Percentiles rank a stretch among this genome's conserved stretches.
phyloP scores from a whole-genome alignment of 2,888 invertebrate genomes.

The Perizoma affinitatum region DNA sequence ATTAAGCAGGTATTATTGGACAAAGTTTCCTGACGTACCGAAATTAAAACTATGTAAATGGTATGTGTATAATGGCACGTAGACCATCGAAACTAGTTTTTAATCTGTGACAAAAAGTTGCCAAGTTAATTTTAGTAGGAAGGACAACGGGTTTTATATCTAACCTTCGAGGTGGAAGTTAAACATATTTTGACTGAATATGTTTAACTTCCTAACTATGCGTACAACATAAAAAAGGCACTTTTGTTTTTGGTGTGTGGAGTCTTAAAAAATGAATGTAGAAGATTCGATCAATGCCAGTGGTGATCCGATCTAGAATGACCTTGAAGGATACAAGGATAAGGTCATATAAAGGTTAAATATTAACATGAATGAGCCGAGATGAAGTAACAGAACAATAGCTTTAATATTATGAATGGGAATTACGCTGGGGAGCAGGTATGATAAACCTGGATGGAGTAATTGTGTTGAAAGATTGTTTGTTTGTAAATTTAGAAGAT shows the following conservation, averaged over 20 bases:
- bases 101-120: not conserved
- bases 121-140: not conserved
- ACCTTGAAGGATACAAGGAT: slow-evolving; percentile 4
- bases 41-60: not conserved
- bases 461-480: not conserved
- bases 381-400: not conserved
- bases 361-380: not conserved
- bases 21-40: too few species aligned
- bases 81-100: not conserved
- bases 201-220: too few species aligned
- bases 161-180: not conserved
- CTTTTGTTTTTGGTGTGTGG: too few species aligned
- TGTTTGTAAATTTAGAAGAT: too few species aligned
- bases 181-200: not conserved
- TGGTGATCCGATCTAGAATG: too few species aligned
- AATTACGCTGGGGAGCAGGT: slow-evolving; percentile 10
- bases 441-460: too few species aligned
- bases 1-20: too few species aligned
- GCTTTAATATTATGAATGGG: slow-evolving; percentile 14
- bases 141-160: not conserved
- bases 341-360: slow-evolving; percentile 8
- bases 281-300: too few species aligned
- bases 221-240: not conserved
- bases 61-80: not conserved
- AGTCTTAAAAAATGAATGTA: too few species aligned